phyloP scores from a whole-genome alignment of 2,797 vertebrate genomes.

The Todus mexicanus region DNA sequence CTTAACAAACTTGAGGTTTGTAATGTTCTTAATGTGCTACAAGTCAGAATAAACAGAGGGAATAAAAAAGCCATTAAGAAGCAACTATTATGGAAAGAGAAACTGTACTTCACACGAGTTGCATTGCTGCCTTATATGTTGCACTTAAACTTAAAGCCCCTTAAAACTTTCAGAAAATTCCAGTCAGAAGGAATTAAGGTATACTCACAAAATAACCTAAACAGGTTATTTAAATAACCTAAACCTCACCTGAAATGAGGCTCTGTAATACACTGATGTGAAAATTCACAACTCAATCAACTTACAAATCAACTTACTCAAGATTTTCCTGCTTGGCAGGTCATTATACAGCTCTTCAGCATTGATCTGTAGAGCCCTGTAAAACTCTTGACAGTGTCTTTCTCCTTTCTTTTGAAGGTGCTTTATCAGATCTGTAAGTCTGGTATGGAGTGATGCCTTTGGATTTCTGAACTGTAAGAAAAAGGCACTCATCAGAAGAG shows the following conservation, averaged over 20 bases:
- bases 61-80: neutral
- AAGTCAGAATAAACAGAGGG: neutral
- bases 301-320: slow-evolving; percentile 77
- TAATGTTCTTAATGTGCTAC: neutral
- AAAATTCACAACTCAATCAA: neutral
- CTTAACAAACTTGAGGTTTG: neutral
- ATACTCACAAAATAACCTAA: neutral
- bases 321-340: slow-evolving; percentile 85
- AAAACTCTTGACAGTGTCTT: slow-evolving; percentile 92
- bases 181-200: neutral
- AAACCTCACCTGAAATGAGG: neutral
- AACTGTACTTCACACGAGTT: neutral
- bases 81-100: neutral
- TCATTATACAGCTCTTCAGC: slow-evolving; percentile 87
- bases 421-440: slow-evolving; percentile 85
- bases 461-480: slow-evolving; percentile 87
- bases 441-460: slow-evolving; percentile 82
- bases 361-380: slow-evolving; percentile 91
- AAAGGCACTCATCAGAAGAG: neutral
- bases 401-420: slow-evolving; percentile 88
- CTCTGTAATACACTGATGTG: neutral
- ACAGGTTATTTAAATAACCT: neutral
- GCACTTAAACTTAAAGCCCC: neutral
- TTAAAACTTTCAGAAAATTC: neutral
- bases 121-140: neutral